These are phyloP conservation scores for Erinaceus europaeus DNA, from an alignment of 2,113 vertebrate species.

Conservation along the genomic window DNA sequence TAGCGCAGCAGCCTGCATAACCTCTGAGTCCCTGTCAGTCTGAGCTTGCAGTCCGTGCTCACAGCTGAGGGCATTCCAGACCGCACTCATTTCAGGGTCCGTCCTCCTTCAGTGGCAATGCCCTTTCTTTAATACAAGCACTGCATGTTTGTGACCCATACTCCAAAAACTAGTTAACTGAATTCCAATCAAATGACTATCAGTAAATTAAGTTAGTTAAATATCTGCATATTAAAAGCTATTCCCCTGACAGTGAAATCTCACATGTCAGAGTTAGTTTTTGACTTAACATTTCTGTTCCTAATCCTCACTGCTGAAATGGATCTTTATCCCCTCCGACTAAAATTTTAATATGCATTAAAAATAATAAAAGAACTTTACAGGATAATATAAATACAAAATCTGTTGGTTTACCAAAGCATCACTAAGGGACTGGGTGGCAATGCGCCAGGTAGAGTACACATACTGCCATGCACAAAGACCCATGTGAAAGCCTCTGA, in stretches of 20 bases:
- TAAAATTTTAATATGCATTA: slow-evolving; percentile 1
- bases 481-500: too few species aligned
- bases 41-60: too few species aligned
- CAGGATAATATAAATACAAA: background rate
- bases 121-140: too few species aligned
- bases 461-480: too few species aligned
- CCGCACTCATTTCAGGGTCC: too few species aligned
- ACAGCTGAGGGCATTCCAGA: too few species aligned
- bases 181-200: slow-evolving; percentile 1
- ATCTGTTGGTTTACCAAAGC: background rate
- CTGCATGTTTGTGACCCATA: background rate
- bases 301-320: background rate
- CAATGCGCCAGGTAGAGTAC: too few species aligned
- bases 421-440: background rate
- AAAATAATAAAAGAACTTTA: background rate
- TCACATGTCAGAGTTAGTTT: background rate
- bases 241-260: background rate
- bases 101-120: too few species aligned
- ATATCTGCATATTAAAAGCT: background rate
- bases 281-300: background rate
- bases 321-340: background rate
- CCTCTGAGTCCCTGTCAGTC: too few species aligned
- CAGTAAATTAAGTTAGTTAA: background rate
- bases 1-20: too few species aligned
- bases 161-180: background rate